A percentile compares a stretch with the other conserved stretches of the same genome.
These are phyloP conservation scores for Dione vanillae DNA, from an alignment of 2,888 invertebrate species.

Conservation along the genomic window DNA sequence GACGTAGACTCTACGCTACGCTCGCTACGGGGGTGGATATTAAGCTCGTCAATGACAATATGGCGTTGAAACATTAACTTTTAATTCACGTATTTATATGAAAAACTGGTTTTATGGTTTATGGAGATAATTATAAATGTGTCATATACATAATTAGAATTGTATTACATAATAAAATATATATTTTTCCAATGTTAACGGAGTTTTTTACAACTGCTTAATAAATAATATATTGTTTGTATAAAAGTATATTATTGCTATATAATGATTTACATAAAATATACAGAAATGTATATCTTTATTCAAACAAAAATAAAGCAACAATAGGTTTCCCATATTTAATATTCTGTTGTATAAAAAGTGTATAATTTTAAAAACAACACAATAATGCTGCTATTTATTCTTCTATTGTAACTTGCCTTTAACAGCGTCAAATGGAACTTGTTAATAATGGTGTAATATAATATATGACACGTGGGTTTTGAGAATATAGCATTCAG, in stretches of 20 bases:
- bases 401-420: background rate
- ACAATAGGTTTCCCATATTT: slow-evolving; percentile 11
- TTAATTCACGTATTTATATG: slow-evolving; percentile 14
- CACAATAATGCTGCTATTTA: background rate
- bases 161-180: background rate
- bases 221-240: background rate
- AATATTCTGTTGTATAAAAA: slow-evolving; percentile 4
- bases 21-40: slow-evolving; percentile 72
- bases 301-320: background rate
- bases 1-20: slow-evolving; percentile 63
- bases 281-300: background rate
- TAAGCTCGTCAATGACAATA: slow-evolving; percentile 68
- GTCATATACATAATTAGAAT: background rate
- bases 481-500: too few species aligned
- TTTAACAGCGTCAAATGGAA: too few species aligned
- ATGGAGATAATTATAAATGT: background rate
- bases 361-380: background rate
- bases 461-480: too few species aligned
- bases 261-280: background rate
- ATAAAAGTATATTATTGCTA: background rate
- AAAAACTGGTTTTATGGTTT: background rate
- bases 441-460: too few species aligned
- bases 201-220: background rate
- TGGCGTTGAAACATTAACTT: slow-evolving; percentile 6
- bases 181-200: too few species aligned